Evolutionary conservation across 2,888 invertebrate species (phyloP).

Genomic region (Leucoma salicis): DNA sequence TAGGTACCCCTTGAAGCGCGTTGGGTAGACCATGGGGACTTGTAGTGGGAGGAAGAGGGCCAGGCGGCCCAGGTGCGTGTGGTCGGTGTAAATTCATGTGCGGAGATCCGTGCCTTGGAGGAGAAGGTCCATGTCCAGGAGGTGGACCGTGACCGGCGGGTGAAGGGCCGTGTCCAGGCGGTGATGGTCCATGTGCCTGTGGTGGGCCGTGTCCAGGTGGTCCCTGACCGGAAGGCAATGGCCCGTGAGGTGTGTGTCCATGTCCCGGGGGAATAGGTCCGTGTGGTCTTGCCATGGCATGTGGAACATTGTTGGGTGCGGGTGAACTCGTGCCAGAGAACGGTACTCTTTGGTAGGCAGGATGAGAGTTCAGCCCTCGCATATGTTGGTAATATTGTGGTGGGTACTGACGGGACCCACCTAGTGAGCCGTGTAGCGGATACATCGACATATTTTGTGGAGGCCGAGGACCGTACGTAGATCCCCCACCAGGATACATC

Average conservation of each 20-base stretch:
- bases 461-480: conserved; percentile 53
- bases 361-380: conserved; percentile 20
- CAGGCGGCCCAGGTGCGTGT: conserved; percentile 25
- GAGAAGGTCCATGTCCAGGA: conserved; percentile 9
- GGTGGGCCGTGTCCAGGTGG: conserved; percentile 37
- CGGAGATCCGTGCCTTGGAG: conserved; percentile 8
- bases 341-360: conserved; percentile 24
- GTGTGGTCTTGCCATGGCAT: conserved; percentile 9
- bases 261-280: conserved; percentile 39
- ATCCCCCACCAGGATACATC: conserved; percentile 59
- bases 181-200: neutral
- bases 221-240: conserved; percentile 13
- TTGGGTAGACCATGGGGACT: conserved; percentile 24
- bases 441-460: conserved; percentile 52
- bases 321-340: conserved; percentile 13
- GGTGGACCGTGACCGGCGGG: conserved; percentile 43
- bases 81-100: conserved; percentile 22
- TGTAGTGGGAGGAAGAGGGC: conserved; percentile 20
- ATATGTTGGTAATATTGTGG: conserved; percentile 57
- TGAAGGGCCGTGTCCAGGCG: conserved; percentile 9
- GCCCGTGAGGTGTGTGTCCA: conserved; percentile 37
- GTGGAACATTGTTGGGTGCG: conserved; percentile 10
- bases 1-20: conserved; percentile 6
- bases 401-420: conserved; percentile 28
- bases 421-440: conserved; percentile 19